These are phyloP conservation scores for Triplophysa dalaica DNA, from an alignment of 2,113 vertebrate genomes.

Conservation along the genomic window DNA sequence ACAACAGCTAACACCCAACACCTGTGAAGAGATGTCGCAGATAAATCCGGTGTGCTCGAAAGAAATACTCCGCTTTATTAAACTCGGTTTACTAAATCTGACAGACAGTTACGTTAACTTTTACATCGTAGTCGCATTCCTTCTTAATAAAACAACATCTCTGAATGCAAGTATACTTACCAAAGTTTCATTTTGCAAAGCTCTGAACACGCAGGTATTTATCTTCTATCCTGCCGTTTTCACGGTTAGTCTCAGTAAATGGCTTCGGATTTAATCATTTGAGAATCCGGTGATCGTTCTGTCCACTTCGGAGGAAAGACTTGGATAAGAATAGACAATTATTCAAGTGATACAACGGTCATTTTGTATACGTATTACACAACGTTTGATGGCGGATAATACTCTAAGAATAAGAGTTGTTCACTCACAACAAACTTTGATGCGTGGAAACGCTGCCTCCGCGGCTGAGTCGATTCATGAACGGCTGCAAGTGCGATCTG, in stretches of 20 bases:
- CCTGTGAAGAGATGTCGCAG: slow-evolving; percentile 57
- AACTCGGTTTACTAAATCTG: slow-evolving; percentile 1
- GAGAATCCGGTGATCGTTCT: slow-evolving; percentile 64
- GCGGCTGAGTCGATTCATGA: slow-evolving; percentile 59
- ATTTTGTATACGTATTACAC: background rate
- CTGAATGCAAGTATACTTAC: slow-evolving; percentile 50
- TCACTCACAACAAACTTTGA: slow-evolving; percentile 71
- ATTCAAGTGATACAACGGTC: slow-evolving; percentile 34
- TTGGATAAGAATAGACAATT: slow-evolving; percentile 45
- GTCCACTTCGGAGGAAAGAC: slow-evolving; percentile 57
- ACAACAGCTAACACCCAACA: slow-evolving; percentile 56
- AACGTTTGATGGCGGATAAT: background rate
- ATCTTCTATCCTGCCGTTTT: slow-evolving; percentile 53
- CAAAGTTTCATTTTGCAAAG: slow-evolving; percentile 67
- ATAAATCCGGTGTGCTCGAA: background rate
- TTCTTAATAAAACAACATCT: background rate
- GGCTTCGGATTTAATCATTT: slow-evolving; percentile 67
- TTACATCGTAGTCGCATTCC: background rate
- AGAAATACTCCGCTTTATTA: background rate
- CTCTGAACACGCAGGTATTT: slow-evolving; percentile 51
- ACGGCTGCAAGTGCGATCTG: slow-evolving; percentile 28
- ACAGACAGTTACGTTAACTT: background rate
- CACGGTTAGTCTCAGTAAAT: slow-evolving; percentile 56
- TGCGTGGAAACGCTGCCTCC: slow-evolving; percentile 63
- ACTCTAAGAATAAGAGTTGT: slow-evolving; percentile 38